A percentile compares a stretch with the other conserved stretches of the same genome.
Conservation (phyloP, 2,113 vertebrate species). For the Melanerpes aurifrons region DNA sequence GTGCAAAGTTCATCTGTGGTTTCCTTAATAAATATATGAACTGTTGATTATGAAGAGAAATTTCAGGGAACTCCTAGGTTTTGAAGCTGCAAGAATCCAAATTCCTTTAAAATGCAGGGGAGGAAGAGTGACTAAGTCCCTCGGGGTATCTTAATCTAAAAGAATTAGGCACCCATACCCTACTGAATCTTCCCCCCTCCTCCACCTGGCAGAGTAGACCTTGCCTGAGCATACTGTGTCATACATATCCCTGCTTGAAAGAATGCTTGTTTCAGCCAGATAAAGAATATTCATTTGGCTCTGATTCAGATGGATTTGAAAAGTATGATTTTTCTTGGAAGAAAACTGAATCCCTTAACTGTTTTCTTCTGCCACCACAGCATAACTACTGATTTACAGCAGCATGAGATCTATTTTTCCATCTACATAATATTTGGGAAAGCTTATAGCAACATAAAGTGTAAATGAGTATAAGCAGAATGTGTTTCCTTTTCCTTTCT, state of each 20-base stretch:
- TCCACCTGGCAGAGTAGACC: neutral
- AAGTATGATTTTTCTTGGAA: conserved; percentile 77
- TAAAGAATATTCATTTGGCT: conserved; percentile 77
- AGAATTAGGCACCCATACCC: neutral
- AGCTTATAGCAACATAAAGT: conserved; percentile 60
- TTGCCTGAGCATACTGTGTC: neutral
- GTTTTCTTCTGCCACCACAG: conserved; percentile 61
- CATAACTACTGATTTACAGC: conserved; percentile 72
- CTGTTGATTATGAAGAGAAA: neutral
- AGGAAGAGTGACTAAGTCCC: neutral
- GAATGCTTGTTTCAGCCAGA: conserved; percentile 50
- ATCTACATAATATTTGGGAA: conserved; percentile 72
- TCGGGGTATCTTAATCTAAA: neutral
- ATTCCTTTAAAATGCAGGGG: neutral
- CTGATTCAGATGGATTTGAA: conserved; percentile 64
- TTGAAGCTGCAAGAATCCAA: neutral
- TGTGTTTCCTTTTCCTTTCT: conserved; percentile 62
- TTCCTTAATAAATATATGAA: conserved; percentile 33
- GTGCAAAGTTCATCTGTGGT: conserved; percentile 32
- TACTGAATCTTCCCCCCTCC: neutral
- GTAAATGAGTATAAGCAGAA: conserved; percentile 66
- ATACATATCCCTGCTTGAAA: conserved; percentile 39
- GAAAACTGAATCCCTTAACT: conserved; percentile 70
- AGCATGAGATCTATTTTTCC: conserved; percentile 69
- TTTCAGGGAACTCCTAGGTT: conserved; percentile 33